Evolutionary conservation across 2,113 vertebrate species (phyloP), one percentile per base, ranked within the genome.

Genomic region (Eublepharis macularius): DNA sequence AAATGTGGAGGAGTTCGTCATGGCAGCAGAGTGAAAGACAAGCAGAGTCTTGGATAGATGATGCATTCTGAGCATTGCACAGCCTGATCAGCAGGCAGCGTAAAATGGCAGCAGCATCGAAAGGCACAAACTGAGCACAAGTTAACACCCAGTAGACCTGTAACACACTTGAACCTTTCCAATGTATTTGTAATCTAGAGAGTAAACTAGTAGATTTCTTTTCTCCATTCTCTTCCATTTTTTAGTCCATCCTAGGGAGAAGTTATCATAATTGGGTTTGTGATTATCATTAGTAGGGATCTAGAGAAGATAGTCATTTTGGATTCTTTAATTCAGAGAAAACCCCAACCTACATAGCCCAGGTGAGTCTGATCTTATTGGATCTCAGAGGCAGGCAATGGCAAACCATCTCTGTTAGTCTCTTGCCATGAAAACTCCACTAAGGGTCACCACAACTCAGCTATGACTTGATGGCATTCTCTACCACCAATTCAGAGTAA

Each of bases 11-110:
- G 76, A 72, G 73, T 87, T 49, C 65, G 32, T 82, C 75, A 72
- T 82, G 66, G 81, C 41, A 74, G 81, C 66, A 65, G 43, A 39
- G n/a, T 41, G 54, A 65, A 87, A 82, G n/a, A 41, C 77, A 36
- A 77, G 19, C 51, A 16, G 75, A 78, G 26, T 51, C 26, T 29
- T 80, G 78, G 73, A 41, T 5, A 32, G 66, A 16, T 49, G 41
- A 72, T 51, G 54, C 41, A 73, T 65, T 21, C 41, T 47, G 73
- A 60, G 80, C 51, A 5, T 41, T 60, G 39, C 41, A 69, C 13
- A 6, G 32, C 32, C 76, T 41, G 45, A 34, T 41, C 74, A 63
- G 32, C n/a, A 73, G 68, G n/a, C 19, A 34, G 32, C 66, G 26
- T 80, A 45, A 80, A 65, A 79, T 32, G 76, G 81, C 51, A 49